Percentiles rank a stretch among this genome's conserved stretches.
Evolutionary conservation across 2,888 invertebrate genomes (phyloP).

Genomic region (Crioceris asparagi): DNA sequence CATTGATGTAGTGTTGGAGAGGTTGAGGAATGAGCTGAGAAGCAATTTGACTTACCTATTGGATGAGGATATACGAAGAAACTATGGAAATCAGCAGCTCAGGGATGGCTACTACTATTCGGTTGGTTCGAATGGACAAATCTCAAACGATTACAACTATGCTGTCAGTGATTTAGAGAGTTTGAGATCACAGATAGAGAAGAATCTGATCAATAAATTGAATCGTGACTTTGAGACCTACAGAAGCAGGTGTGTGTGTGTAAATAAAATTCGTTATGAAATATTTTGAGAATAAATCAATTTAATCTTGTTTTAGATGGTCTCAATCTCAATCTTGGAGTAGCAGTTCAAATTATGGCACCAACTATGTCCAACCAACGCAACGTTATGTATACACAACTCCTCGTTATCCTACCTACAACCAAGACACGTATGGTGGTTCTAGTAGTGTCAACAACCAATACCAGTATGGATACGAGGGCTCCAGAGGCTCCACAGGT

Average conservation of each 20-base stretch:
- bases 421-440: background rate
- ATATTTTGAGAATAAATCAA: background rate
- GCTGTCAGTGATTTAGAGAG: slow-evolving; percentile 29
- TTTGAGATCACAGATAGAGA: slow-evolving; percentile 29
- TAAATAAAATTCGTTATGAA: background rate
- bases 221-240: slow-evolving; percentile 23
- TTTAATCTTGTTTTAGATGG: slow-evolving; percentile 9
- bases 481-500: slow-evolving; percentile 4
- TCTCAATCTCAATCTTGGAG: slow-evolving; percentile 10
- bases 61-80: slow-evolving; percentile 28
- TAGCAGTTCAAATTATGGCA: slow-evolving; percentile 13
- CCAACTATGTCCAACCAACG: slow-evolving; percentile 9
- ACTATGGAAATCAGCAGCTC: slow-evolving; percentile 31
- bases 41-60: slow-evolving; percentile 29
- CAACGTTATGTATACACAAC: slow-evolving; percentile 10
- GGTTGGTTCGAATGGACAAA: slow-evolving; percentile 20
- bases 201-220: slow-evolving; percentile 29
- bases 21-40: slow-evolving; percentile 28
- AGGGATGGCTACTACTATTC: slow-evolving; percentile 28
- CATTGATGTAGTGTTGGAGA: slow-evolving; percentile 25
- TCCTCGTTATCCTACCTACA: slow-evolving; percentile 4
- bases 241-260: slow-evolving; percentile 13
- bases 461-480: slow-evolving; percentile 5
- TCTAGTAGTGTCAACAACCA: background rate
- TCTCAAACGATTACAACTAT: slow-evolving; percentile 29